Evolutionary conservation across 2,113 vertebrate species (phyloP).

Genomic region (Hippocampus abdominalis): DNA sequence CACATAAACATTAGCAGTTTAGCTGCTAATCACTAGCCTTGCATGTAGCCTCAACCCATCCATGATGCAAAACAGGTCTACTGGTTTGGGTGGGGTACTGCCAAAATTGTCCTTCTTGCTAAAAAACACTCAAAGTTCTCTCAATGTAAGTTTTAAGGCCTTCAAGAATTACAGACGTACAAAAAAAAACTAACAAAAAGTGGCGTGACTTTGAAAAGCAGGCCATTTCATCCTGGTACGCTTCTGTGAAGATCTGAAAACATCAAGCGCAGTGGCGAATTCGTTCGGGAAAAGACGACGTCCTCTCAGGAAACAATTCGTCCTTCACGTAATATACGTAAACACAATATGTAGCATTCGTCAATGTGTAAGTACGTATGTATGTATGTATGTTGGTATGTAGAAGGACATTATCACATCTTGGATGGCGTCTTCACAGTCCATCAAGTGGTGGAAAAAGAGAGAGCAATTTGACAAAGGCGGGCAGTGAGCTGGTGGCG

Average conservation of each 20-base stretch:
- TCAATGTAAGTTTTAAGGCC: background rate
- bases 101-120: no score
- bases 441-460: slow-evolving; percentile 37
- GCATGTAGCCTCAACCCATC: no score
- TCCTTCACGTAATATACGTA: background rate
- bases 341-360: background rate
- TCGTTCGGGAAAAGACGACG: slow-evolving; percentile 8
- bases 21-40: no score
- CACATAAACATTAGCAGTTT: no score
- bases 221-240: background rate
- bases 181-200: no score
- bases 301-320: slow-evolving; percentile 10
- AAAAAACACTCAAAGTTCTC: no score
- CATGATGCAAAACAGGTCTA: no score
- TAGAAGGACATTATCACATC: slow-evolving; percentile 1
- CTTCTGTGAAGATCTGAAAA: background rate
- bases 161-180: no score
- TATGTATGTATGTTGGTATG: background rate
- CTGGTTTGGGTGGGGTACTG: no score
- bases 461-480: slow-evolving; percentile 26
- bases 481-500: slow-evolving; percentile 18
- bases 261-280: slow-evolving; percentile 2
- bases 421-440: slow-evolving; percentile 15
- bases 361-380: background rate
- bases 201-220: slow-evolving; percentile 12